Base-by-base conservation (phyloP, 1,140 invertebrate species). In the Procambarus virginalis region DNA sequence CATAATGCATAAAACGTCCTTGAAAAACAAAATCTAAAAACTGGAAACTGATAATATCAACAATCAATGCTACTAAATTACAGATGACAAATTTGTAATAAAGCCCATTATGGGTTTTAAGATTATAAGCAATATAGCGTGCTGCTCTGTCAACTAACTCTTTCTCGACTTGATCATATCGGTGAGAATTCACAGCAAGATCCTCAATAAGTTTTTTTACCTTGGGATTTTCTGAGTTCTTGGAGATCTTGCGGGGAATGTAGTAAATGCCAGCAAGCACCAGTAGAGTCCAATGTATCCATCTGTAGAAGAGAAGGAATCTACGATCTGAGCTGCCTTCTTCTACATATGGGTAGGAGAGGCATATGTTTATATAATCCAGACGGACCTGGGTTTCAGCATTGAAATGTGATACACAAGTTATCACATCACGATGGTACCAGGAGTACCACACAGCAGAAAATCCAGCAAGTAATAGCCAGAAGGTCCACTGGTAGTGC, bases 21-120 rank as follows among this genome's bases (percentile, higher is more conserved):
- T 91, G 87, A 58, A 92, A 89, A 45, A 92, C 83, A 85, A 91
- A 92, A 79, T 92, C 90, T 46, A 92, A 58, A 87, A 92, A 92
- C 83, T 91, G 90, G 73, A 92, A 92, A 46, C 86, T 88, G 6
- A 91, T 79, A 51, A 92, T 84, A 73, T 92, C 92, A 81, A 91
- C 90, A 34, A 86, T 51, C 49, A 92, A 68, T 34, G 92, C 86
- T 22, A 91, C 83, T 8, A 91, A 55, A 49, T 91, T 91, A 68
- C 89, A 92, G n/a, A 64, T 83, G 73, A 87, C 75, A 78, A 91
- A 92, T 64, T 91, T 92, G 55, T 89, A 86, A 79, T 85, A 92
- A 12, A 92, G 82, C 45, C 89, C 79, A 60, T 90, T 90, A 78
- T 90, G 89, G 10, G 89, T 90, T 58, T 86, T 90, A 80, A 90